Evolutionary conservation across 1,140 invertebrate species (phyloP), one percentile per base, ranked within the genome.

Genomic region (Dendrolimus kikuchii): DNA sequence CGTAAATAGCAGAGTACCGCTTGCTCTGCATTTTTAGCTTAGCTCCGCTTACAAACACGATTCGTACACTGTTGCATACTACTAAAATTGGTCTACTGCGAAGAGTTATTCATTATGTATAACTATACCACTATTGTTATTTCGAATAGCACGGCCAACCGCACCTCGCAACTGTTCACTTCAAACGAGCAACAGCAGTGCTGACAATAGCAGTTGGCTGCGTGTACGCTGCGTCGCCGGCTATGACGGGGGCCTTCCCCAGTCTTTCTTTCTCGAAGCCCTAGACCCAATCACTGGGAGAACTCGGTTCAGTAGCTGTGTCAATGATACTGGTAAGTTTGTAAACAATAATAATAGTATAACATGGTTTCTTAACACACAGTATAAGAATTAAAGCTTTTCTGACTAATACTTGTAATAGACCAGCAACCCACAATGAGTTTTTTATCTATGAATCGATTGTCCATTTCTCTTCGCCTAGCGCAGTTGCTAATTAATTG

Each of bases 181-280:
- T 23, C 91, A 92, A 60, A 89, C 90, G 0, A 90, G 92, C 6
- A 84, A 90, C 38, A 95, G 94, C 56, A 92, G 90, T 45, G 89
- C 90, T 0, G 93, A 95, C 55, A 89, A 90, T 5, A 59, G 56
- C 23, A 68, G 59, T 5, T 77, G 71, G 68, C 78, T 95, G 47
- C 90, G 92, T 64, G 91, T 96, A 23, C 91, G 94, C 58, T 96
- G 94, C 73, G 88, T 91, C 6, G 88, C 90, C 2, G 94, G 94
- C 7, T 96, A 96, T 77, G 94, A 96, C 62, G 95, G 95, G 5
- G 95, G 95, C 0, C 86, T 96, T 6, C 91, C 92, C 9, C 95
- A 96, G 77, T 90, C 91, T 46, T 96, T 96, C 79, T 86, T 93
- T 38, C 78, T 96, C 46, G 95, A 96, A 79, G 94, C 94, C 2